Evolutionary conservation across 2,113 vertebrate genomes (phyloP).

Genomic region (Equus quagga): DNA sequence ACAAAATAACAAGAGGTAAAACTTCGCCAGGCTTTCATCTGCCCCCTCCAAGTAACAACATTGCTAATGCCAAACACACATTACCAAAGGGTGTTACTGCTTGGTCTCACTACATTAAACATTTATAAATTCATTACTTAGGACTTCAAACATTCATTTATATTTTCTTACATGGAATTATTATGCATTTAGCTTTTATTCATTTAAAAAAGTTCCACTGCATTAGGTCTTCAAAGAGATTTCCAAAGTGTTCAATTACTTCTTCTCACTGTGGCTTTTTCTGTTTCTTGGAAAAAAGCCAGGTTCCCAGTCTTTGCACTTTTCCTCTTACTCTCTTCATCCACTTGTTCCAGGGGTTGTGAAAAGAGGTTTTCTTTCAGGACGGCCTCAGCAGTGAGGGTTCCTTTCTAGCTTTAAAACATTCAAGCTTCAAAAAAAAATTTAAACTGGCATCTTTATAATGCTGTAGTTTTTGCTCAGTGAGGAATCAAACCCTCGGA

Average conservation of each 20-base stretch:
- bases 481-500: constrained; percentile 77
- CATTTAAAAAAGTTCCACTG: constrained; percentile 77
- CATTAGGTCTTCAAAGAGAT: constrained; percentile 80
- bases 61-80: constrained; percentile 58
- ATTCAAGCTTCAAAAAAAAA: constrained; percentile 84
- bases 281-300: constrained; percentile 77
- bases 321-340: constrained; percentile 73
- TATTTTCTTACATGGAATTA: constrained; percentile 71
- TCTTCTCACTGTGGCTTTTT: constrained; percentile 77
- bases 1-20: constrained; percentile 67
- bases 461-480: constrained; percentile 81
- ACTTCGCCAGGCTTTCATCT: constrained; percentile 65
- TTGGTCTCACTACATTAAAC: constrained; percentile 74
- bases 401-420: constrained; percentile 83
- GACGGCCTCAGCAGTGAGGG: constrained; percentile 77
- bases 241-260: constrained; percentile 80
- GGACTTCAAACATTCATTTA: constrained; percentile 73
- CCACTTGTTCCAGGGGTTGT: constrained; percentile 80
- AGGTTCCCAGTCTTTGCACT: constrained; percentile 81
- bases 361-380: constrained; percentile 85
- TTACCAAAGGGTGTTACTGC: not conserved
- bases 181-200: constrained; percentile 76
- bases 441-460: constrained; percentile 85
- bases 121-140: constrained; percentile 76
- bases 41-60: constrained; percentile 55